Evolutionary conservation across 1,140 invertebrate species (phyloP).

Genomic region (Wasmannia auropunctata): DNA sequence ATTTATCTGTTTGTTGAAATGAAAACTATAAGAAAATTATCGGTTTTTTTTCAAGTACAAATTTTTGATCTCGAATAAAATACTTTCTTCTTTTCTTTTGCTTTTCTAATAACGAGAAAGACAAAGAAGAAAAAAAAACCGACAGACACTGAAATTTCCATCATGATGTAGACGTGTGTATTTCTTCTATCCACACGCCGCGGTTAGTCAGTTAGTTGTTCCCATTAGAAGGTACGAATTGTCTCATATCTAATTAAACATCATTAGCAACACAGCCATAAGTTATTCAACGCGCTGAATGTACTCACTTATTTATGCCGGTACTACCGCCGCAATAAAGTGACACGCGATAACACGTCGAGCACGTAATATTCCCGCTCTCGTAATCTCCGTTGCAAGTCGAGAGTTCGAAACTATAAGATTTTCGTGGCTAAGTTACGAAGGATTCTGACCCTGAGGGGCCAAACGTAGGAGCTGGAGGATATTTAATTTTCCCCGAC

Average conservation of each 20-base stretch:
- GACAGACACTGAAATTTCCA: background rate
- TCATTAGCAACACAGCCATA: background rate
- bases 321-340: slow-evolving; percentile 5
- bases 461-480: slow-evolving; percentile 11
- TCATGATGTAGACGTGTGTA: too few species aligned
- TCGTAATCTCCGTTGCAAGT: slow-evolving; percentile 54
- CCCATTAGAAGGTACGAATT: background rate
- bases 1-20: slow-evolving; percentile 4
- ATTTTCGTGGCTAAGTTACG: slow-evolving; percentile 52
- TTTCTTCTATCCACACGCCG: background rate
- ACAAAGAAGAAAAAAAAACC: background rate
- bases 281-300: background rate
- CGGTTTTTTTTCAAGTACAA: background rate
- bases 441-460: slow-evolving; percentile 28
- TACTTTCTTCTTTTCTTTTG: background rate
- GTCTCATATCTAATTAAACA: background rate
- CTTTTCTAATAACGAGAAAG: background rate
- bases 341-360: slow-evolving; percentile 57
- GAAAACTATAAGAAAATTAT: background rate
- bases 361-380: slow-evolving; percentile 39
- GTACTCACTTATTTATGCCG: slow-evolving; percentile 27
- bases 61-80: background rate
- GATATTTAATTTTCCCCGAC: slow-evolving; percentile 69
- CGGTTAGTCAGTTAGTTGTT: background rate
- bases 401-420: slow-evolving; percentile 60